A percentile compares a stretch with the other conserved stretches of the same genome.
phyloP scores from a whole-genome alignment of 2,888 invertebrate species.

The Gryllus longicercus region DNA sequence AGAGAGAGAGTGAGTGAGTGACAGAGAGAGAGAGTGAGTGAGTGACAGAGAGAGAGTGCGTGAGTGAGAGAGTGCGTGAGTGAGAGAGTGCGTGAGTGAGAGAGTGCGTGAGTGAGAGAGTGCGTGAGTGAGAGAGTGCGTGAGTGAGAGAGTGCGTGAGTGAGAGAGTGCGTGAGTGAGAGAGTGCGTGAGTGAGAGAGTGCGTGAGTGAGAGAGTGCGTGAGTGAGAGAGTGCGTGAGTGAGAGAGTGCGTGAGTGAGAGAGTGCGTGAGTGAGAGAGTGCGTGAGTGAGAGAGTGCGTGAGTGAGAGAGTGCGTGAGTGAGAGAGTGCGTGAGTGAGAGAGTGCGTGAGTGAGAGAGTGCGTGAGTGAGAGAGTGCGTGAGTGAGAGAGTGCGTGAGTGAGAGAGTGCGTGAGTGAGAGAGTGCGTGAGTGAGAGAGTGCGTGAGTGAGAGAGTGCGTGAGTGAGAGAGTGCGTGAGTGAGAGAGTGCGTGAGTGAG shows the following conservation, averaged over 20 bases:
- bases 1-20: slow-evolving; percentile 22
- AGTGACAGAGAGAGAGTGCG: background rate
- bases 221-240: background rate
- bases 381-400: background rate
- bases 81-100: too few relatives aligned
- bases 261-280: too few relatives aligned
- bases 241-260: too few relatives aligned
- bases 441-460: too few relatives aligned
- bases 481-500: slow-evolving; percentile 12
- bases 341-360: slow-evolving; percentile 20
- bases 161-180: slow-evolving; percentile 12
- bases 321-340: slow-evolving; percentile 12
- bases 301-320: background rate
- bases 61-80: too few relatives aligned
- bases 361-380: background rate
- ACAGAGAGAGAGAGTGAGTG: background rate
- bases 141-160: background rate
- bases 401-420: too few relatives aligned
- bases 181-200: slow-evolving; percentile 20
- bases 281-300: too few relatives aligned
- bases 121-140: too few relatives aligned
- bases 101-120: too few relatives aligned
- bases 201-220: background rate
- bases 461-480: background rate
- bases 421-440: too few relatives aligned